Conservation (phyloP, 2,888 invertebrate species). For the Tanytarsus gracilentus region DNA sequence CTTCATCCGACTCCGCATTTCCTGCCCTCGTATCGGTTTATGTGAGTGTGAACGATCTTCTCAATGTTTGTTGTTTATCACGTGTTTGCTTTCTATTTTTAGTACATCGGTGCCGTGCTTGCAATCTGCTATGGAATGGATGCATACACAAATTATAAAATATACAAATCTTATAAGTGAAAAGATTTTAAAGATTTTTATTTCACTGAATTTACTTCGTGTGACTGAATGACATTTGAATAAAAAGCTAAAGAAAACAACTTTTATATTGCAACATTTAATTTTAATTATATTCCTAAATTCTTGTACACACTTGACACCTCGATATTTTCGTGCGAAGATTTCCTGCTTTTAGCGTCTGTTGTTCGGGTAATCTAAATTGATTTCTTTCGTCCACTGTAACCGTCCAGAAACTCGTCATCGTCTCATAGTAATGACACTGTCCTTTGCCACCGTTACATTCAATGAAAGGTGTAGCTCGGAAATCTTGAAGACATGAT, state of each 20-base stretch:
- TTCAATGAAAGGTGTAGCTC: constrained; percentile 96
- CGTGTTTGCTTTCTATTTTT: constrained; percentile 17
- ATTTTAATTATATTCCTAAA: no score
- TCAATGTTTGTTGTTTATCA: neutral
- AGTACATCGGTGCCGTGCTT: constrained; percentile 16
- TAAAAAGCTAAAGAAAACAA: no score
- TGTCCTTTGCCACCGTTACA: constrained; percentile 94
- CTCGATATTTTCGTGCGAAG: constrained; percentile 72
- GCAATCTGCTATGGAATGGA: constrained; percentile 18
- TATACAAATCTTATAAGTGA: neutral
- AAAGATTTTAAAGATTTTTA: neutral
- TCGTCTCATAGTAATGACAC: constrained; percentile 91
- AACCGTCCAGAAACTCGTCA: constrained; percentile 96
- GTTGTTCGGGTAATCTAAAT: constrained; percentile 73
- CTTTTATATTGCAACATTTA: no score
- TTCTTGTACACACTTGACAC: constrained; percentile 83
- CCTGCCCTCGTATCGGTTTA: constrained; percentile 13
- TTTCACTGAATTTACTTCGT: no score
- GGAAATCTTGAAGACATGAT: constrained; percentile 94
- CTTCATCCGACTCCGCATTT: constrained; percentile 4
- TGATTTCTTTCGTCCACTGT: constrained; percentile 80
- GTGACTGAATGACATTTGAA: no score
- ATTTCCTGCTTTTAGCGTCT: constrained; percentile 86
- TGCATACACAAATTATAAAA: constrained; percentile 8
- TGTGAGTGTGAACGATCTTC: constrained; percentile 9